Evolutionary conservation across 2,888 invertebrate species (phyloP).

Genomic region (Volucella bombylans): DNA sequence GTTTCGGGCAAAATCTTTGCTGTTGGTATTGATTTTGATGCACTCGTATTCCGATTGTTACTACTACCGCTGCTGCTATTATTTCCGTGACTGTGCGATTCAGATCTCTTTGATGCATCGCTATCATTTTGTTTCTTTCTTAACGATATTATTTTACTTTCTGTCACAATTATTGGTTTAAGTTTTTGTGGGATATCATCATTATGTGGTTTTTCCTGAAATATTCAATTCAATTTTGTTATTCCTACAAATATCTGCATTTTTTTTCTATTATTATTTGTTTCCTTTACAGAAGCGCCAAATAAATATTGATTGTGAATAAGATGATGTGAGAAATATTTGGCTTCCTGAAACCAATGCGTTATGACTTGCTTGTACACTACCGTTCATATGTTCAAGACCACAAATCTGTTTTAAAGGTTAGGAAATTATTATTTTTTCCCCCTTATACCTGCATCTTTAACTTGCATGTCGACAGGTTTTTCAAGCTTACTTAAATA

Average conservation of each 20-base stretch:
- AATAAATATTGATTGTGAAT: no score
- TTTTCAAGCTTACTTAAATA: no score
- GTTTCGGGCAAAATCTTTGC: conserved; percentile 82
- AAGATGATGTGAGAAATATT: no score
- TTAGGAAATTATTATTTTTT: no score
- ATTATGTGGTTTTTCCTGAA: conserved; percentile 78
- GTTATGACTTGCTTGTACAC: no score
- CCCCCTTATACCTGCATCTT: no score
- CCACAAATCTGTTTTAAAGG: no score
- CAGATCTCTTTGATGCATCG: conserved; percentile 53
- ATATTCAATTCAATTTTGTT: conserved; percentile 48
- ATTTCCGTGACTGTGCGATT: conserved; percentile 60
- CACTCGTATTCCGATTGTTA: conserved; percentile 56
- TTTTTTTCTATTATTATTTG: not conserved
- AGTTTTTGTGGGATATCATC: conserved; percentile 77
- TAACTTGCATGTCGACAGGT: no score
- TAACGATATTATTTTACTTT: conserved; percentile 81
- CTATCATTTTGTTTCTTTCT: conserved; percentile 77
- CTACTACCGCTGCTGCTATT: conserved; percentile 35
- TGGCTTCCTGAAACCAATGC: no score
- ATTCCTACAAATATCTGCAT: not conserved
- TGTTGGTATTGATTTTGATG: conserved; percentile 77
- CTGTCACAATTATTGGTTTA: conserved; percentile 78
- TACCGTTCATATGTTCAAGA: no score
- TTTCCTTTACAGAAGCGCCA: no score